Evolutionary conservation across 2,888 invertebrate genomes (phyloP), one percentile per base, ranked within the genome.

Genomic region (Patella ulyssiponensis): DNA sequence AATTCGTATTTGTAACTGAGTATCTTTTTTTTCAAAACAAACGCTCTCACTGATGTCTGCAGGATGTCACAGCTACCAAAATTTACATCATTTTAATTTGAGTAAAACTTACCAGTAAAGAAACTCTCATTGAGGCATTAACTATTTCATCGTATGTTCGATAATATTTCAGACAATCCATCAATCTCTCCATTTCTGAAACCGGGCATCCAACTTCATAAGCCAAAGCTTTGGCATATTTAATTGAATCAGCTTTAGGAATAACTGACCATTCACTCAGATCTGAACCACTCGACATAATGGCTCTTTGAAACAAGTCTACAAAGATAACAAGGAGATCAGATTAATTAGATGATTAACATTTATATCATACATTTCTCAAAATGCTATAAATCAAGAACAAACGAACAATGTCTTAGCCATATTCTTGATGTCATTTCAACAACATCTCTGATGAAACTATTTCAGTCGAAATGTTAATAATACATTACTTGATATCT

Each of bases 201-300:
- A 84, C 79, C 17, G 86, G 88, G 81, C 88, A 90, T 17, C 87
- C 89, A 20, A 90, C 86, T 54, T 87, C 86, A 17, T 82, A 77
- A 4, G 88, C 91, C 51, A 92, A 82, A 20, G 89, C 88, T 58
- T 84, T 74, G 14, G 92, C 90, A 80, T 92, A 92, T 12, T 88
- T 86, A 23, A 84, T 81, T 3, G 92, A 86, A 14, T 88, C 84
- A 77, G 84, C 83, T 76, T 86, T 74, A 52, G 85, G 81, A 73
- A 91, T 84, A 44, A 90, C 81, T 9, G 91, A 89, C 92, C 92
- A 90, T 82, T 90, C 88, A 79, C 91, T 88, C 69, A 91, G 81
- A 75, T 92, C 93, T 1, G 92, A 92, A 0, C 93, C 93, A 80
- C 91, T 90, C 88, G 92, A 91, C 87, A 92, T 87, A 51, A 93